These are phyloP conservation scores for Sinocyclocheilus anshuiensis DNA, from an alignment of 2,113 vertebrate species.

Conservation along the genomic window DNA sequence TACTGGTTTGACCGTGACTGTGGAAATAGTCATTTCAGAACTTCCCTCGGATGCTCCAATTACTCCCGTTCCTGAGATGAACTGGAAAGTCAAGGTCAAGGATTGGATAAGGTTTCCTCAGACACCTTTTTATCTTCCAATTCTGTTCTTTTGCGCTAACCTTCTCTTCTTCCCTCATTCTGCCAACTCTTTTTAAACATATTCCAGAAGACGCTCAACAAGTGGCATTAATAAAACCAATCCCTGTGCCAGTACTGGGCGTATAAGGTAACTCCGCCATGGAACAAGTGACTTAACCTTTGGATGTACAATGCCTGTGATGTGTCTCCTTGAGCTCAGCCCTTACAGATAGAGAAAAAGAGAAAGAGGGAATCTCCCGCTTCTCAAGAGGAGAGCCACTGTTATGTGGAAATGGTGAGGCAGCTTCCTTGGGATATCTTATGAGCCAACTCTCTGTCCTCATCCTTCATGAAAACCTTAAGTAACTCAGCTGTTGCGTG, in stretches of 20 bases:
- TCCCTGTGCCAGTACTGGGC: background rate
- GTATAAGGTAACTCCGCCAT: constrained; percentile 24
- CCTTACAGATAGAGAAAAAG: background rate
- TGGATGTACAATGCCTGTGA: background rate
- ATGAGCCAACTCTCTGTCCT: constrained; percentile 39
- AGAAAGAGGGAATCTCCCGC: constrained; percentile 3
- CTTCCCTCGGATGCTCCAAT: background rate
- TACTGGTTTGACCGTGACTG: background rate
- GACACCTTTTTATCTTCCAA: background rate
- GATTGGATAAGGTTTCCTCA: background rate
- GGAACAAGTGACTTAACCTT: constrained; percentile 39
- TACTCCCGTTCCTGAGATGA: background rate
- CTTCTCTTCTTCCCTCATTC: background rate
- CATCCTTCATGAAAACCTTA: constrained; percentile 42
- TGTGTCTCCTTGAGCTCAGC: constrained; percentile 10
- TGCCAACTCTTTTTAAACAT: background rate
- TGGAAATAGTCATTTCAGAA: constrained; percentile 24
- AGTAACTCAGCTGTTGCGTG: constrained; percentile 36
- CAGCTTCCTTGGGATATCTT: constrained; percentile 10
- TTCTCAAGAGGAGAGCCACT: constrained; percentile 18
- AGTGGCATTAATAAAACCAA: background rate
- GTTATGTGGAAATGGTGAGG: constrained; percentile 36
- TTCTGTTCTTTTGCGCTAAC: background rate
- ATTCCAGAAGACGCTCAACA: constrained; percentile 1
- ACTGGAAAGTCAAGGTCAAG: constrained; percentile 25